Evolutionary conservation across 2,113 vertebrate species (phyloP).

Genomic region (Tylochromis polylepis): DNA sequence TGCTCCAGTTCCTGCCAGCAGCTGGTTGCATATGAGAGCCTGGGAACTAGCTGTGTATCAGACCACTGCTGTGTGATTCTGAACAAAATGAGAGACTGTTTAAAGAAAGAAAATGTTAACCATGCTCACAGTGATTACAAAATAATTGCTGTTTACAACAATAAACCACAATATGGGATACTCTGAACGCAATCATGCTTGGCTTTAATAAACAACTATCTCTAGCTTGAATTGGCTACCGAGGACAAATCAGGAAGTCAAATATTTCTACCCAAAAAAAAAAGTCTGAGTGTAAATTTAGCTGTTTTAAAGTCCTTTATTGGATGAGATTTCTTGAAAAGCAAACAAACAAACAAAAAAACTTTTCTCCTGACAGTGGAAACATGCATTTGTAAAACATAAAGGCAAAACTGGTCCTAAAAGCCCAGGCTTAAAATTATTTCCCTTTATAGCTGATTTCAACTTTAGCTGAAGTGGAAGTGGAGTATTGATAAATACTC

Average conservation of each 20-base stretch:
- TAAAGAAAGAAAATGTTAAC: not conserved
- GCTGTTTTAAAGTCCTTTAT: too few relatives aligned
- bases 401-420: not conserved
- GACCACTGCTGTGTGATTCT: not conserved
- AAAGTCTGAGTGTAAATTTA: not conserved
- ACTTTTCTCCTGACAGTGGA: not conserved
- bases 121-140: not conserved
- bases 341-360: not conserved
- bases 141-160: not conserved
- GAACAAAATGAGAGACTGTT: not conserved
- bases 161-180: not conserved
- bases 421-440: not conserved
- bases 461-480: too few relatives aligned
- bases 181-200: not conserved
- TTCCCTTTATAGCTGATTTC: not conserved
- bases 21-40: not conserved
- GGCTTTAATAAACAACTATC: not conserved
- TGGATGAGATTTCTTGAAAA: not conserved
- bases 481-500: too few relatives aligned
- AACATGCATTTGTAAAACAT: not conserved
- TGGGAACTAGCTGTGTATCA: not conserved
- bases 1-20: not conserved
- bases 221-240: not conserved
- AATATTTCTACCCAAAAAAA: not conserved
- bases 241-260: not conserved